Evolutionary conservation across 2,113 vertebrate genomes (phyloP).

Genomic region (chimpanzee (Pan troglodytes)): DNA sequence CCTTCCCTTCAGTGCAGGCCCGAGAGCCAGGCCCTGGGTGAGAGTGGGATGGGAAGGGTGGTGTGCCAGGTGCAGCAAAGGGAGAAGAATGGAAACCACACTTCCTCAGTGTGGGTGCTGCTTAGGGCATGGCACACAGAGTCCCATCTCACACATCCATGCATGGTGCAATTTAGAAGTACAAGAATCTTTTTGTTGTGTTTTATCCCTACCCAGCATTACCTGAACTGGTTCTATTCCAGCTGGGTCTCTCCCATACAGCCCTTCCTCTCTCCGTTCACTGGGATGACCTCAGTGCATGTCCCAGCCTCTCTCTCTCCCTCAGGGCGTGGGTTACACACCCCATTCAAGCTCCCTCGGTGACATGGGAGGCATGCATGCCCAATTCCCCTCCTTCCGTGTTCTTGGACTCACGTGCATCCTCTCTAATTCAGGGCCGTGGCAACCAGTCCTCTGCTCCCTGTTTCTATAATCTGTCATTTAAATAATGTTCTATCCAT

Average conservation of each 20-base stretch:
- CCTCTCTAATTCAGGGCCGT: neutral
- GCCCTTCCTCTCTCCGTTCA: too few relatives aligned
- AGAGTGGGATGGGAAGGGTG: neutral
- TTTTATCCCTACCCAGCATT: too few relatives aligned
- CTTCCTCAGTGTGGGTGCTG: neutral
- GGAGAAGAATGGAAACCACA: neutral
- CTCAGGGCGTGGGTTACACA: neutral
- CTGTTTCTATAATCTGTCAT: neutral
- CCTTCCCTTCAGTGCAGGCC: neutral
- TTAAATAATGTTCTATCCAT: neutral
- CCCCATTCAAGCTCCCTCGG: neutral
- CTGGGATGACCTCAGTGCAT: neutral
- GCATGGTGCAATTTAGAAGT: neutral
- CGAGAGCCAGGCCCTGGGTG: neutral
- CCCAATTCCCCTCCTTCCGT: neutral
- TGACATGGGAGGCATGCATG: too few relatives aligned
- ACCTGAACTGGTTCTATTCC: neutral
- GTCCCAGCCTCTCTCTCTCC: neutral
- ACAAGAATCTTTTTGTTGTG: neutral
- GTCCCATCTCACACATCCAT: accelerated
- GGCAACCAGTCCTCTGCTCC: neutral
- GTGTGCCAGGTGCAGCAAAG: neutral
- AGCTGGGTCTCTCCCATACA: neutral
- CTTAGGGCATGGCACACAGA: neutral
- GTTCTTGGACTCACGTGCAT: neutral